A percentile compares a stretch with the other conserved stretches of the same genome.
These are phyloP conservation scores for Tetranychus truncatus DNA, from an alignment of 2,888 invertebrate species.

Conservation along the genomic window DNA sequence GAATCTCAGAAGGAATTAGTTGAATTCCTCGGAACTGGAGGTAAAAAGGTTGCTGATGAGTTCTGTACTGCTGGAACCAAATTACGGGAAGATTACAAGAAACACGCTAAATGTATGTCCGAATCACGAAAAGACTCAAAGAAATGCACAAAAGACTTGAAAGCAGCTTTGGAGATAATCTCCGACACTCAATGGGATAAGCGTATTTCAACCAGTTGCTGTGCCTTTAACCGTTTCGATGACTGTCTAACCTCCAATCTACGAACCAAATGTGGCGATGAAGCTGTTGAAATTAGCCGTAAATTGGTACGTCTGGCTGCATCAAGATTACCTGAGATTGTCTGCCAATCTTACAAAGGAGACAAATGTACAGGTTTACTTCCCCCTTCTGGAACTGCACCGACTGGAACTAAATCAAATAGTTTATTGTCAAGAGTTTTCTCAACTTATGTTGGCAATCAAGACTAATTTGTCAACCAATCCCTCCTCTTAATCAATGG, in stretches of 20 bases:
- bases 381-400: constrained; percentile 24
- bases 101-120: constrained; percentile 26
- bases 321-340: constrained; percentile 26
- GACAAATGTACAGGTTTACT: constrained; percentile 24
- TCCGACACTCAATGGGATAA: constrained; percentile 25
- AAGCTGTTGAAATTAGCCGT: constrained; percentile 26
- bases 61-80: constrained; percentile 26
- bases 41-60: constrained; percentile 25
- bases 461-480: too few species aligned
- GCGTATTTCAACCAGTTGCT: constrained; percentile 27
- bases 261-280: constrained; percentile 26
- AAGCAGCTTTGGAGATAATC: constrained; percentile 25
- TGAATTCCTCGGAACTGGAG: constrained; percentile 26
- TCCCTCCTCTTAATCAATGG: too few species aligned
- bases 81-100: constrained; percentile 24
- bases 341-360: constrained; percentile 26
- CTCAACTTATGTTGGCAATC: constrained; percentile 24
- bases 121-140: constrained; percentile 17
- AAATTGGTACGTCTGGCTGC: constrained; percentile 25
- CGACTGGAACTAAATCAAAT: constrained; percentile 24
- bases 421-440: constrained; percentile 25
- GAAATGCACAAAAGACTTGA: constrained; percentile 25
- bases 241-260: constrained; percentile 24
- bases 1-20: constrained; percentile 26
- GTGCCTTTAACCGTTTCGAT: constrained; percentile 20